Conservation (phyloP, 2,113 vertebrate species). For the Nanorana parkeri region DNA sequence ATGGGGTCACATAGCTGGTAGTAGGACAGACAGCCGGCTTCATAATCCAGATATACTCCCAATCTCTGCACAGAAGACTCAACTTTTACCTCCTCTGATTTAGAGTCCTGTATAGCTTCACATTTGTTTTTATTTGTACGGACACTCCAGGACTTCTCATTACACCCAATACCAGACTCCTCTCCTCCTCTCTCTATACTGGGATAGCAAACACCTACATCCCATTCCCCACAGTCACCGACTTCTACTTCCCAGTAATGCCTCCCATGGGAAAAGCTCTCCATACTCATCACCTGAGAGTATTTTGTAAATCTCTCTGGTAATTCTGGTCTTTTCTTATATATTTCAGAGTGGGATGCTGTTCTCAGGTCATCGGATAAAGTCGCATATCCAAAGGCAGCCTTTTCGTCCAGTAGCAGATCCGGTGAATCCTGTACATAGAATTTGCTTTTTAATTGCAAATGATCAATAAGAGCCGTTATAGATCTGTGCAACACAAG, state of each 20-base stretch:
- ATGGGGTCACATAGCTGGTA: no score
- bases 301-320: neutral
- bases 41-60: no score
- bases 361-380: conserved; percentile 14
- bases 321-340: neutral
- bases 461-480: neutral
- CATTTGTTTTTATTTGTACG: no score
- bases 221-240: no score
- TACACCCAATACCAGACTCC: neutral
- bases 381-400: neutral
- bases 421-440: neutral
- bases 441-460: neutral
- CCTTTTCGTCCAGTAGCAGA: no score
- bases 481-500: no score
- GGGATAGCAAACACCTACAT: no score
- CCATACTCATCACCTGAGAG: neutral
- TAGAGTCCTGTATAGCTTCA: neutral
- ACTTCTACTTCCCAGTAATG: no score
- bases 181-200: no score
- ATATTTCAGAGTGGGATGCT: neutral
- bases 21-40: no score
- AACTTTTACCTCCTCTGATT: neutral
- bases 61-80: neutral
- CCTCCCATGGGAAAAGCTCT: neutral
- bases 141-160: conserved; percentile 40